Evolutionary conservation across 1,140 invertebrate genomes (phyloP).

Genomic region (Drosophila kikkawai): DNA sequence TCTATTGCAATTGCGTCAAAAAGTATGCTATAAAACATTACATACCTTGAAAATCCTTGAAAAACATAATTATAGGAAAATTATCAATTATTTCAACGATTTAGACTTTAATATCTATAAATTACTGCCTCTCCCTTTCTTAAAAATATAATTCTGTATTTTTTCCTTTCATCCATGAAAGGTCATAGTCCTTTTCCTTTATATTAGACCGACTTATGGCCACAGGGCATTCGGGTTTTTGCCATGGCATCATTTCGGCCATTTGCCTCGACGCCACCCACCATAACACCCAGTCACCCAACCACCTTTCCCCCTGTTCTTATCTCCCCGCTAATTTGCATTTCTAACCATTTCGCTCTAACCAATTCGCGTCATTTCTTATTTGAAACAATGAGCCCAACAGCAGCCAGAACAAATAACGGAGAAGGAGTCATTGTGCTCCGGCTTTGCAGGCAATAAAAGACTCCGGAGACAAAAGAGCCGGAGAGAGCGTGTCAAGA

Average conservation of each 20-base stretch:
- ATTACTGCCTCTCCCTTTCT: not conserved
- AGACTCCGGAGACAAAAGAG: constrained; percentile 65
- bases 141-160: not conserved
- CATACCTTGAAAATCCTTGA: not conserved
- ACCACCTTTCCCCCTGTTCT: constrained; percentile 29
- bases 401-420: constrained; percentile 63
- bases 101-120: not conserved
- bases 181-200: constrained; percentile 26
- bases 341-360: constrained; percentile 80
- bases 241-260: constrained; percentile 40
- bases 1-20: not conserved
- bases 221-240: constrained; percentile 66
- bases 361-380: constrained; percentile 82
- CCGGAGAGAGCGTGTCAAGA: constrained; percentile 49
- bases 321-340: constrained; percentile 75
- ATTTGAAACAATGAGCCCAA: constrained; percentile 81
- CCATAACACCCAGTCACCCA: not conserved
- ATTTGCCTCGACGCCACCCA: constrained; percentile 27
- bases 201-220: constrained; percentile 19
- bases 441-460: constrained; percentile 65
- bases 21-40: not conserved
- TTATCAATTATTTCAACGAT: not conserved
- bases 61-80: not conserved
- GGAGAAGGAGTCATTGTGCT: constrained; percentile 70
- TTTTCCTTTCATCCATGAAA: not conserved